Evolutionary conservation across 2,888 invertebrate species (phyloP).

Genomic region (Noctua janthe): DNA sequence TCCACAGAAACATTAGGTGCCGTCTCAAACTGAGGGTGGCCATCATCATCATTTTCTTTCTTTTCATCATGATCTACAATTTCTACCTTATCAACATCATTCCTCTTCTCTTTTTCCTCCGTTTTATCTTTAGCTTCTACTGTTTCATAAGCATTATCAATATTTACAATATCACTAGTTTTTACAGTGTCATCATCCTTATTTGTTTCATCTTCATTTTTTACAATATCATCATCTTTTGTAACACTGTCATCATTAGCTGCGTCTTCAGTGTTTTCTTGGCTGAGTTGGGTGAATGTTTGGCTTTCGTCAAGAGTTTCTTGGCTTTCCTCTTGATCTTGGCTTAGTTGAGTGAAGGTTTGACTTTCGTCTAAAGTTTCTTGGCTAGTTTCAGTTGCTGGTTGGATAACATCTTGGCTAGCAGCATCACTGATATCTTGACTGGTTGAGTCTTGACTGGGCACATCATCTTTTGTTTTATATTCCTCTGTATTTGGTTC

Average conservation of each 20-base stretch:
- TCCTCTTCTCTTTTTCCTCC: constrained; percentile 61
- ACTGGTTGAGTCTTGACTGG: constrained; percentile 65
- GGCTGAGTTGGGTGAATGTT: constrained; percentile 39
- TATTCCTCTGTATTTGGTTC: constrained; percentile 61
- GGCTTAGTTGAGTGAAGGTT: constrained; percentile 36
- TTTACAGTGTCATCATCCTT: constrained; percentile 61
- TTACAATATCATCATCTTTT: constrained; percentile 61
- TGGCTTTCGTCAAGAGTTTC: constrained; percentile 58
- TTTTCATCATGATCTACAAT: constrained; percentile 65
- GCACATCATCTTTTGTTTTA: constrained; percentile 64
- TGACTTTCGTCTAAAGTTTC: constrained; percentile 36
- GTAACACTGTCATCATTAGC: constrained; percentile 42
- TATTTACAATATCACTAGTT: constrained; percentile 58
- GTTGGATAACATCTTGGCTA: constrained; percentile 39
- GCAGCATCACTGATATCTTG: constrained; percentile 41
- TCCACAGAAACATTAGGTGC: constrained; percentile 87
- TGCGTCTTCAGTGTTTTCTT: constrained; percentile 46
- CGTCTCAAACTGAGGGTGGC: constrained; percentile 88
- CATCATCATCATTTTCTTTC: constrained; percentile 78
- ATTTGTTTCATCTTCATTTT: constrained; percentile 58
- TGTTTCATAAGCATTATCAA: constrained; percentile 70
- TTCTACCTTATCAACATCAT: constrained; percentile 42
- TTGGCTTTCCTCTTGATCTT: constrained; percentile 29
- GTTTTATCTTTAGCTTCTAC: constrained; percentile 58
- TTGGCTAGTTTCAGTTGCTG: constrained; percentile 23